A percentile compares a stretch with the other conserved stretches of the same genome.
These are phyloP conservation scores for Episyrphus balteatus DNA, from an alignment of 1,140 invertebrate genomes.

Conservation along the genomic window DNA sequence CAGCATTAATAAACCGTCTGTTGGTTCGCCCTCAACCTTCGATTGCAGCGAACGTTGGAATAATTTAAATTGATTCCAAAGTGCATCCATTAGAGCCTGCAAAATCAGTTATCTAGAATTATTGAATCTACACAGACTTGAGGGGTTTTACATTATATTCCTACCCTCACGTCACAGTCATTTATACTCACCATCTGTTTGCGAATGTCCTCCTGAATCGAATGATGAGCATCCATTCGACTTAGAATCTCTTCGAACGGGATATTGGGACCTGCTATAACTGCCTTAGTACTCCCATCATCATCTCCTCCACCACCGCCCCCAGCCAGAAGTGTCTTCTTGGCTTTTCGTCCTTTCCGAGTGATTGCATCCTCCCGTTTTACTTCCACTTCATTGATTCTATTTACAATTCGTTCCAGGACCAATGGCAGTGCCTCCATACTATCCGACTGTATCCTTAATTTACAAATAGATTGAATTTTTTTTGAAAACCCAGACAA, in stretches of 20 bases:
- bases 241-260: constrained; percentile 24
- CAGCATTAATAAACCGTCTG: constrained; percentile 30
- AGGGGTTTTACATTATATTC: not conserved
- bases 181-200: constrained; percentile 24
- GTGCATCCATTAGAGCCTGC: constrained; percentile 22
- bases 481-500: not conserved
- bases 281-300: constrained; percentile 10
- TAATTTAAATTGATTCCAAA: constrained; percentile 31
- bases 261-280: constrained; percentile 23
- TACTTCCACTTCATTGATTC: not conserved
- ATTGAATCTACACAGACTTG: not conserved
- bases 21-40: constrained; percentile 29
- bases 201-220: constrained; percentile 28
- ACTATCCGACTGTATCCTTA: constrained; percentile 29
- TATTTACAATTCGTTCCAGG: constrained; percentile 16
- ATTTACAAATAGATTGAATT: not conserved
- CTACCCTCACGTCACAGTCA: not conserved
- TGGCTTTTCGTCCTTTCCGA: constrained; percentile 7
- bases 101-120: not conserved
- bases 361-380: not conserved
- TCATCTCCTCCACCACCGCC: constrained; percentile 7
- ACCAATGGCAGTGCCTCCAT: constrained; percentile 28
- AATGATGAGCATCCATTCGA: constrained; percentile 24
- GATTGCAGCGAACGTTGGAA: constrained; percentile 28
- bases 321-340: constrained; percentile 15